These are phyloP conservation scores for Camponotus fellah DNA, from an alignment of 2,888 invertebrate genomes.

Conservation along the genomic window DNA sequence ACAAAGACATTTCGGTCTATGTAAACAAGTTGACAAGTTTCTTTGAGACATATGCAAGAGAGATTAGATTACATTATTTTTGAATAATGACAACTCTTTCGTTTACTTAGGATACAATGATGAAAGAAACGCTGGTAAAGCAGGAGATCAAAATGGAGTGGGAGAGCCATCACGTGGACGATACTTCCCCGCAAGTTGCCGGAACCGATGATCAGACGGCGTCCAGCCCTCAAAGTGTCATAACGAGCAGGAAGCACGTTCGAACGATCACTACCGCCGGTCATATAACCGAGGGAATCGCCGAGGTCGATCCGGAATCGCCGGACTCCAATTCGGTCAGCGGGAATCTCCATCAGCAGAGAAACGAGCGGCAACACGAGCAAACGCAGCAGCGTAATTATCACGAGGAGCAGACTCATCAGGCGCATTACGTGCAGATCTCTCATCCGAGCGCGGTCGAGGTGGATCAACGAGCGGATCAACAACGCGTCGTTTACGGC, in stretches of 20 bases:
- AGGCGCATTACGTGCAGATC: slow-evolving; percentile 80
- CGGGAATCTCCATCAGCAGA: slow-evolving; percentile 79
- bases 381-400: slow-evolving; percentile 84
- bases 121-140: slow-evolving; percentile 82
- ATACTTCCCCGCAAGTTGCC: slow-evolving; percentile 73
- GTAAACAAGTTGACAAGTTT: neutral
- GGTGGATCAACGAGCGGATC: slow-evolving; percentile 70
- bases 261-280: slow-evolving; percentile 89
- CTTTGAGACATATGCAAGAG: neutral
- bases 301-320: slow-evolving; percentile 79
- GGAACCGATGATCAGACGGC: slow-evolving; percentile 75
- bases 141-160: slow-evolving; percentile 83
- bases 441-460: slow-evolving; percentile 75
- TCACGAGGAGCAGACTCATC: slow-evolving; percentile 84
- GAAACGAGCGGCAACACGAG: slow-evolving; percentile 76
- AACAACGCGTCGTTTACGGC: slow-evolving; percentile 81
- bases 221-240: slow-evolving; percentile 86
- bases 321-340: slow-evolving; percentile 71
- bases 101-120: slow-evolving; percentile 77
- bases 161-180: slow-evolving; percentile 79
- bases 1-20: neutral
- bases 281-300: slow-evolving; percentile 86
- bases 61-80: slow-evolving; percentile 1
- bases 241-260: slow-evolving; percentile 88
- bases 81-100: neutral